These are phyloP conservation scores for Micrasema minimum DNA, from an alignment of 1,140 invertebrate species.

Conservation along the genomic window DNA sequence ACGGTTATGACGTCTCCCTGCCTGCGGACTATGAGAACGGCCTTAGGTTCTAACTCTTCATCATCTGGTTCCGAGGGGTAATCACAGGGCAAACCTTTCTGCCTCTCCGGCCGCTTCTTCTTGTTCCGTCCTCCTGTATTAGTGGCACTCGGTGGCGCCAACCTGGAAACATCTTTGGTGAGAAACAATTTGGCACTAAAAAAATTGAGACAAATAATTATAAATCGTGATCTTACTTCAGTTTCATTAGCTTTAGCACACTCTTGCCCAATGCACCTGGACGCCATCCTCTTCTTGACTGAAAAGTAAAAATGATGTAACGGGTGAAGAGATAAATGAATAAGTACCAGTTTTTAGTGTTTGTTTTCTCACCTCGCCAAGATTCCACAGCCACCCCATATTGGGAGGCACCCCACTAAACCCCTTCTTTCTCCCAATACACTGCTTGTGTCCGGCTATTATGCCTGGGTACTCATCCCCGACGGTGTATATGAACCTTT, in stretches of 20 bases:
- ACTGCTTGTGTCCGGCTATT: conserved; percentile 66
- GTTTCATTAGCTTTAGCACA: conserved; percentile 64
- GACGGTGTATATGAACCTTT: conserved; percentile 30
- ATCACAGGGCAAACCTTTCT: conserved; percentile 55
- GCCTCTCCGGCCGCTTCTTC: conserved; percentile 60
- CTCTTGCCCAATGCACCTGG: conserved; percentile 67
- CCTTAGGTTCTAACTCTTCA: conserved; percentile 49
- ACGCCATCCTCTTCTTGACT: conserved; percentile 67
- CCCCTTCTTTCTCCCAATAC: conserved; percentile 58
- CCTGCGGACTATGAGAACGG: conserved; percentile 65
- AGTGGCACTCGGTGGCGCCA: neutral
- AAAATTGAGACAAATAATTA: too few relatives aligned
- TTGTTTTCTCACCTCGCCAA: conserved; percentile 36
- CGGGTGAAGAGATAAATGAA: neutral
- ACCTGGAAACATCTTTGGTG: too few relatives aligned
- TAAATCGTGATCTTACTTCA: conserved; percentile 14
- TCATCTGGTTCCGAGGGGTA: conserved; percentile 38
- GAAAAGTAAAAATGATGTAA: conserved; percentile 23
- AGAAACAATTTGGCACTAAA: too few relatives aligned
- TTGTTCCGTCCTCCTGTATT: conserved; percentile 43
- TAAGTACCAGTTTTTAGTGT: neutral
- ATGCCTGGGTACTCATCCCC: conserved; percentile 53
- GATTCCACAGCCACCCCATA: conserved; percentile 72
- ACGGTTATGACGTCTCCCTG: conserved; percentile 68
- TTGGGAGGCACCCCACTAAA: conserved; percentile 61